Evolutionary conservation across 2,113 vertebrate genomes (phyloP).

Genomic region (Paramisgurnus dabryanus): DNA sequence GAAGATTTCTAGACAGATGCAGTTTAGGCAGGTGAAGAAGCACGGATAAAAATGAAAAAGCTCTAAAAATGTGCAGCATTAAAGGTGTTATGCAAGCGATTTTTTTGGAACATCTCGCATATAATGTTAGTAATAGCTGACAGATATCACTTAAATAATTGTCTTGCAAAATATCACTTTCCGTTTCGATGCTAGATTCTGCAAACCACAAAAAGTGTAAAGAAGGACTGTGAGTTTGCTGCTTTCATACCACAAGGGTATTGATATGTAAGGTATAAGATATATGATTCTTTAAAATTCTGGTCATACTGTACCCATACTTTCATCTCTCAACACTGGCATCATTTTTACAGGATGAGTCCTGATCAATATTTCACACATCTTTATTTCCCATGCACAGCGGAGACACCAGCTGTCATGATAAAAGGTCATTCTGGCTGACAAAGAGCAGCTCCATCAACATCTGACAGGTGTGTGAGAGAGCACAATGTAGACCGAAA

Average conservation of each 20-base stretch:
- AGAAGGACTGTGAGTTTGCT: too few relatives aligned
- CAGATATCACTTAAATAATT: not conserved
- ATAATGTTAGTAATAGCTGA: too few relatives aligned
- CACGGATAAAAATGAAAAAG: not conserved
- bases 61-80: not conserved
- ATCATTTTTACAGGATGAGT: constrained; percentile 46
- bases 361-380: constrained; percentile 47
- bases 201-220: too few relatives aligned
- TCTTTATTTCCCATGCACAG: constrained; percentile 22
- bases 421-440: constrained; percentile 55
- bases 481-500: constrained; percentile 27
- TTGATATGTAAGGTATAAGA: too few relatives aligned
- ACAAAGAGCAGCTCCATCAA: constrained; percentile 21
- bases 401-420: constrained; percentile 42
- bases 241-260: too few relatives aligned
- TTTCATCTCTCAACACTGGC: not conserved
- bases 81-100: not conserved
- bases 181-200: too few relatives aligned
- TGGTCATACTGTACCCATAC: not conserved
- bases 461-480: constrained; percentile 38
- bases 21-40: not conserved
- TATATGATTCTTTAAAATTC: not conserved
- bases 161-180: not conserved
- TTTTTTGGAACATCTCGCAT: not conserved
- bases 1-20: not conserved